phyloP scores from a whole-genome alignment of 2,113 vertebrate species.

The Nothocercus julius region DNA sequence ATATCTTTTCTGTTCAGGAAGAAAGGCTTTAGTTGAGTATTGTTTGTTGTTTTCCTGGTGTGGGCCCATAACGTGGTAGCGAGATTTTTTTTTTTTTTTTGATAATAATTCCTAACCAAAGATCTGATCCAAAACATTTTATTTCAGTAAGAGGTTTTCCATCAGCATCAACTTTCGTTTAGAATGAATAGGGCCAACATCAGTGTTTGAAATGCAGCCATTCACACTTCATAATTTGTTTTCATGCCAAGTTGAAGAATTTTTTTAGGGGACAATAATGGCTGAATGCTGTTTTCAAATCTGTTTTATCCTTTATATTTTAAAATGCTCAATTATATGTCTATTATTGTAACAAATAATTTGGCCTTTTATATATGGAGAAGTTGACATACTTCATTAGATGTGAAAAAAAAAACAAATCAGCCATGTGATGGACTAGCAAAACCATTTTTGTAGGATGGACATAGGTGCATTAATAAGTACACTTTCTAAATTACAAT shows the following conservation, averaged over 20 bases:
- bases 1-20: not conserved
- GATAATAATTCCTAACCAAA: not conserved
- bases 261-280: not conserved
- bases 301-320: not conserved
- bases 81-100: not conserved
- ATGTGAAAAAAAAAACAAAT: not conserved
- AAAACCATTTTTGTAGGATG: not conserved
- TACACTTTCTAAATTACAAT: not conserved
- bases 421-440: not conserved
- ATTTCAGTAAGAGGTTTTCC: not conserved
- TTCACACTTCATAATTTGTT: slow-evolving; percentile 13
- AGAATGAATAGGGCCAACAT: not conserved
- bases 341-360: not conserved
- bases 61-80: not conserved
- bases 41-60: not conserved
- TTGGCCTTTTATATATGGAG: not conserved
- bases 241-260: not conserved
- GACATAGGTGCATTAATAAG: not conserved
- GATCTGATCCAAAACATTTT: not conserved
- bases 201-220: slow-evolving; percentile 36
- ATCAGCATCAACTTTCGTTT: not conserved
- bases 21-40: not conserved
- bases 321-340: not conserved
- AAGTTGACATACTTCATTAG: not conserved
- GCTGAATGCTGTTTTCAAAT: not conserved